phyloP scores from a whole-genome alignment of 2,888 invertebrate genomes.

The Brachyptera risi region DNA sequence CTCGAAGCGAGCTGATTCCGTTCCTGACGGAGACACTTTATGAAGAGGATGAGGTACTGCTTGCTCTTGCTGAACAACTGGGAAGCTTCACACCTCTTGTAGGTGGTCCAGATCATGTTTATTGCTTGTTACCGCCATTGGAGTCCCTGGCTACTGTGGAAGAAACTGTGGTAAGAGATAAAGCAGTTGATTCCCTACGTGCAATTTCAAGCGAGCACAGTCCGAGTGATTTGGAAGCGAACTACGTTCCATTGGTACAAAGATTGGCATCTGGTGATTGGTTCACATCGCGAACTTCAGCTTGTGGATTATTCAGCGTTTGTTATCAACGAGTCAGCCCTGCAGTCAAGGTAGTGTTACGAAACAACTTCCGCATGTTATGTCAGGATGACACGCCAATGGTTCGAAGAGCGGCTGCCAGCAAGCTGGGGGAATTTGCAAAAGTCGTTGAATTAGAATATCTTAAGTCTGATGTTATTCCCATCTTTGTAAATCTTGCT shows the following conservation, averaged over 20 bases:
- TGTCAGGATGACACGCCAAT: conserved; percentile 99
- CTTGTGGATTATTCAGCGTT: conserved; percentile 87
- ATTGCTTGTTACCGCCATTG: conserved; percentile 88
- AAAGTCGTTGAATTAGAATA: conserved; percentile 94
- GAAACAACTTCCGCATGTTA: conserved; percentile 86
- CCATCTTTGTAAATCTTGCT: conserved; percentile 92
- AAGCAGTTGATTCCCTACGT: conserved; percentile 92
- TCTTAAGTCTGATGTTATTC: conserved; percentile 93
- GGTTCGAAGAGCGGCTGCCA: conserved; percentile 97
- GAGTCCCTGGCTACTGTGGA: conserved; percentile 97
- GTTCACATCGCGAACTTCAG: conserved; percentile 92
- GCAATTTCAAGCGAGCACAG: conserved; percentile 94
- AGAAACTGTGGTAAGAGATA: conserved; percentile 99
- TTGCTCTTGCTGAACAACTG: conserved; percentile 96
- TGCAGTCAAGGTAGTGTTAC: conserved; percentile 67
- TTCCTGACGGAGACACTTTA: conserved; percentile 98
- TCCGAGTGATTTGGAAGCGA: conserved; percentile 85
- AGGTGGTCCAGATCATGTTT: conserved; percentile 94
- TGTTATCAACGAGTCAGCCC: conserved; percentile 68
- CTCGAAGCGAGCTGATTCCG: conserved; percentile 93
- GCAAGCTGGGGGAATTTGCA: conserved; percentile 96
- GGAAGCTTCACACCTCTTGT: conserved; percentile 94
- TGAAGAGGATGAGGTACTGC: conserved; percentile 97
- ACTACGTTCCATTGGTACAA: conserved; percentile 93
- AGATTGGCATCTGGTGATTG: conserved; percentile 91